Evolutionary conservation across 30 jellyfish, hydroid and myxozoan species (phyloP).

Genomic region (Pelagia noctiluca): DNA sequence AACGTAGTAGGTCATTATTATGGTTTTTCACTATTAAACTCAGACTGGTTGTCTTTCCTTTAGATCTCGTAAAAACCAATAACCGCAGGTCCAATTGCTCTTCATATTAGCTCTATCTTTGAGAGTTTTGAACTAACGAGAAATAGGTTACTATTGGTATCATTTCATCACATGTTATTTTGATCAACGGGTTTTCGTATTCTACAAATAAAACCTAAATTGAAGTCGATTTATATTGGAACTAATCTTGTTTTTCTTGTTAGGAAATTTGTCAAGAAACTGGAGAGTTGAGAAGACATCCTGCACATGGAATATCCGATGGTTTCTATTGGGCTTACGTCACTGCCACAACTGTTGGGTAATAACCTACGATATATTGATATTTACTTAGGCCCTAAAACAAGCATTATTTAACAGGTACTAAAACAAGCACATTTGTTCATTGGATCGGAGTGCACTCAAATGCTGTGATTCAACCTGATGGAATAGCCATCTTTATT

Average conservation of each 20-base stretch:
- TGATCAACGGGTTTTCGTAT: neutral
- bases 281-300: constrained; percentile 20
- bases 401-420: neutral
- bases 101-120: no score
- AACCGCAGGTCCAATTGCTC: no score
- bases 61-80: no score
- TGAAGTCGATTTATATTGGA: neutral
- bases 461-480: no score
- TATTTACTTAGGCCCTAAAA: neutral
- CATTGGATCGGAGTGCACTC: no score
- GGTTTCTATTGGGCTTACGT: constrained; percentile 77
- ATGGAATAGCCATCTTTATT: no score
- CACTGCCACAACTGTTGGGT: constrained; percentile 75
- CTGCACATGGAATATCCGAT: constrained; percentile 36
- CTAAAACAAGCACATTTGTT: neutral
- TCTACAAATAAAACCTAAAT: no score
- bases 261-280: constrained; percentile 49
- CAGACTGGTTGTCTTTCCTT: no score
- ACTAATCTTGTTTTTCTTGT: neutral
- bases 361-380: neutral
- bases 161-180: neutral
- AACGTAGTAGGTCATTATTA: no score
- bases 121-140: no score
- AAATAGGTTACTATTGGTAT: neutral
- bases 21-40: no score